phyloP scores from a whole-genome alignment of 2,797 vertebrate genomes.

The Ctenochaetus hawaiiensis region DNA sequence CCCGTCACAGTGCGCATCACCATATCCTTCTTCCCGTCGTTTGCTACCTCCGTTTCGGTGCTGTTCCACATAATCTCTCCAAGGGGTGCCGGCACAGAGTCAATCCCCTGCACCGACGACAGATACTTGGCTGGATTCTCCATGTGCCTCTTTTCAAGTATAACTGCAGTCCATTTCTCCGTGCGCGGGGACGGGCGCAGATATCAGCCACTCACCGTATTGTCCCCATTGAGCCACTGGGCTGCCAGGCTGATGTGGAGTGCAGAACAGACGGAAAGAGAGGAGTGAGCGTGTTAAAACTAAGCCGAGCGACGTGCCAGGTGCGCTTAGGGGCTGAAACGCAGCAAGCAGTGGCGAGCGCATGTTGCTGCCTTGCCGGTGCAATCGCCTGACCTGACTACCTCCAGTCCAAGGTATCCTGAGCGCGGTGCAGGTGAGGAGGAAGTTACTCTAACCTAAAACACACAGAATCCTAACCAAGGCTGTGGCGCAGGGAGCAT shows the following conservation, averaged over 20 bases:
- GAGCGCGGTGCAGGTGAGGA: slow-evolving; percentile 50
- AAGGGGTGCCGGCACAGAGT: slow-evolving; percentile 70
- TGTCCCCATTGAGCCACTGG: slow-evolving; percentile 52
- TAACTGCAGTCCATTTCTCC: slow-evolving; percentile 67
- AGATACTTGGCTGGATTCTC: slow-evolving; percentile 83
- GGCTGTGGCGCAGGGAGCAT: slow-evolving; percentile 43
- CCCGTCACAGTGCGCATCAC: slow-evolving; percentile 87
- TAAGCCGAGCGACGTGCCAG: slow-evolving; percentile 53
- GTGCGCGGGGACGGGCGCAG: slow-evolving; percentile 55
- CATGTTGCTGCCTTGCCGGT: slow-evolving; percentile 72
- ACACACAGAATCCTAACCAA: slow-evolving; percentile 41
- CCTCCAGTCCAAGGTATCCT: slow-evolving; percentile 58
- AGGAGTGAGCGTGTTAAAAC: slow-evolving; percentile 41
- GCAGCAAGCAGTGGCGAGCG: slow-evolving; percentile 56
- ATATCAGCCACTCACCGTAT: slow-evolving; percentile 55
- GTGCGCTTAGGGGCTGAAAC: slow-evolving; percentile 59
- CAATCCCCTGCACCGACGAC: slow-evolving; percentile 74
- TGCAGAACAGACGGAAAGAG: slow-evolving; percentile 49
- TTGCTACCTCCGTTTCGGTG: slow-evolving; percentile 75
- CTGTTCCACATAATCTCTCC: slow-evolving; percentile 84
- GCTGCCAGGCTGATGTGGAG: slow-evolving; percentile 47
- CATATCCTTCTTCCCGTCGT: slow-evolving; percentile 69
- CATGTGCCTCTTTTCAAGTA: slow-evolving; percentile 78
- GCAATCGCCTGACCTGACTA: slow-evolving; percentile 62
- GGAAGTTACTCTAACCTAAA: slow-evolving; percentile 52